Evolutionary conservation across 2,888 invertebrate species (phyloP).

Genomic region (Hypena proboscidalis): DNA sequence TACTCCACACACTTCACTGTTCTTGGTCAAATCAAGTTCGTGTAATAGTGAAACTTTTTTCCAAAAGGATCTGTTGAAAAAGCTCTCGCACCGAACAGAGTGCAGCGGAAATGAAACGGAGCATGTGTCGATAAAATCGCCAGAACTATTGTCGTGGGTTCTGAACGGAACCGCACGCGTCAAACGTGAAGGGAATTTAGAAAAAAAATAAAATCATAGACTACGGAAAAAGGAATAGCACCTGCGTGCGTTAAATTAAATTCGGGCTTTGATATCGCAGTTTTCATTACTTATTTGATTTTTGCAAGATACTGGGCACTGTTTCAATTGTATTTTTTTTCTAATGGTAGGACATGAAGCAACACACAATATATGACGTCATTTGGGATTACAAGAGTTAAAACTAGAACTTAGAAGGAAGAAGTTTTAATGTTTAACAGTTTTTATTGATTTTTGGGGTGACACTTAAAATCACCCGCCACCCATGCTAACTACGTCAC

Average conservation of each 20-base stretch:
- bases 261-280: conserved; percentile 7
- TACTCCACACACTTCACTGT: conserved; percentile 42
- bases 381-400: no score
- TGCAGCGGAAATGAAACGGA: conserved; percentile 78
- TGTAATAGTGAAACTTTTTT: conserved; percentile 82
- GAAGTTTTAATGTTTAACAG: no score
- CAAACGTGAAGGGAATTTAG: conserved; percentile 65
- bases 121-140: conserved; percentile 74
- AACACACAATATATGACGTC: no score
- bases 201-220: conserved; percentile 44
- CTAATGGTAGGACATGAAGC: no score
- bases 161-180: conserved; percentile 60
- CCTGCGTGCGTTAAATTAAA: conserved; percentile 49
- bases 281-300: no score
- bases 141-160: conserved; percentile 63
- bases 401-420: no score
- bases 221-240: conserved; percentile 39
- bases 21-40: conserved; percentile 78
- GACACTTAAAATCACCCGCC: no score
- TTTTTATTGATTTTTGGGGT: no score
- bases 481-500: no score
- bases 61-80: conserved; percentile 71
- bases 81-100: conserved; percentile 65
- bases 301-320: no score
- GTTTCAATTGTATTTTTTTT: no score